Percentiles rank a stretch among this genome's conserved stretches.
These are phyloP conservation scores for Drosophila subobscura DNA, from an alignment of 1,140 invertebrate species.

Conservation along the genomic window DNA sequence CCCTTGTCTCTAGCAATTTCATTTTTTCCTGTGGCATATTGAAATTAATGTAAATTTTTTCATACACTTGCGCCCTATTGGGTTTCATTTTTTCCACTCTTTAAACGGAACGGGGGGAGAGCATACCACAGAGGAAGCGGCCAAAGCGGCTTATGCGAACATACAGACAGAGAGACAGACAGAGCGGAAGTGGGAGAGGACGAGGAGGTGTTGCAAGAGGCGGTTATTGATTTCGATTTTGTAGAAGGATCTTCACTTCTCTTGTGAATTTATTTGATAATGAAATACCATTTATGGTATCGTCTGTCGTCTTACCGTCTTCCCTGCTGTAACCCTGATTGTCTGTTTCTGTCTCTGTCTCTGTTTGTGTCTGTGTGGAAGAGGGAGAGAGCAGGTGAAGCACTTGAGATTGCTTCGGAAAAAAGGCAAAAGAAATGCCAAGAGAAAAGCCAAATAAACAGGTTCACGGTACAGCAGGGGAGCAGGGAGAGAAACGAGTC, in stretches of 20 bases:
- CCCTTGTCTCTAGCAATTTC: too few relatives aligned
- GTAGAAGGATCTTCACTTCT: background rate
- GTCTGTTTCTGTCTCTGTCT: background rate
- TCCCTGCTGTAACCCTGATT: too few relatives aligned
- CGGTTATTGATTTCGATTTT: conserved; percentile 53
- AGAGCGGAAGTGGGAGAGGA: too few relatives aligned
- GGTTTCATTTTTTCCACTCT: conserved; percentile 8
- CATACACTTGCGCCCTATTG: conserved; percentile 46
- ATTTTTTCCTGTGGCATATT: conserved; percentile 46
- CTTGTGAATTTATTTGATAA: conserved; percentile 44
- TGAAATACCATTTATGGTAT: conserved; percentile 37
- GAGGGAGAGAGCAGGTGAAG: too few relatives aligned
- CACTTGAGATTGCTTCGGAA: background rate
- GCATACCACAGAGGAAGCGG: too few relatives aligned
- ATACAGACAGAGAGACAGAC: too few relatives aligned
- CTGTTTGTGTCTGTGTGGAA: background rate
- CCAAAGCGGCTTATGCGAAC: too few relatives aligned
- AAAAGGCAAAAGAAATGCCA: background rate
- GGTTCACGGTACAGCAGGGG: too few relatives aligned
- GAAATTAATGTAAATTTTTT: conserved; percentile 60
- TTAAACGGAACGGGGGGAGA: too few relatives aligned
- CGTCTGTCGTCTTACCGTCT: background rate
- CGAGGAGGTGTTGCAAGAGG: conserved; percentile 5
- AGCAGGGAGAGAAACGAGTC: too few relatives aligned
- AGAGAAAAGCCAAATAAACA: too few relatives aligned